Evolutionary conservation across 2,888 invertebrate species (phyloP), one percentile per base, ranked within the genome.

Genomic region (Sphaerophoria taeniata): DNA sequence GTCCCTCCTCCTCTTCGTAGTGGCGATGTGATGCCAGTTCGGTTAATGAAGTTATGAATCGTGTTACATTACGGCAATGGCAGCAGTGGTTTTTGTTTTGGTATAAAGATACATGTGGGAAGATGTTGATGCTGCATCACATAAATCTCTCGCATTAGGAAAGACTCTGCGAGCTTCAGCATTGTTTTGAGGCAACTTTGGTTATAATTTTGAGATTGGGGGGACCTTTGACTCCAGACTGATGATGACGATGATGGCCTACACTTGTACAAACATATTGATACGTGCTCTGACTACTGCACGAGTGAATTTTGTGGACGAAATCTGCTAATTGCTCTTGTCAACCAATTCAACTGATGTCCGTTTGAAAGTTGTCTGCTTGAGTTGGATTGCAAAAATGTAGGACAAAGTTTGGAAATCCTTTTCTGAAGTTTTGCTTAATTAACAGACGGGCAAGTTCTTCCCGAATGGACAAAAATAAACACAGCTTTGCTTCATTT

Each of bases 21-120:
- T 9, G 9, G 4, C 53, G 4, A 7, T n/a, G 14, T 47, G 24
- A n/a, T n/a, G n/a, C 36, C 60, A 60, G 53, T 39, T 51, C 60
- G 79, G 55, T 60, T 84, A 84, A 84, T 84, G 84, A 79, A 84
- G 84, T 84, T 84, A 84, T 84, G 84, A 84, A 84, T 84, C 79
- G 83, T 75, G 83, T 63, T 65, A 63, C 61, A 65, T 39, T 55
- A 43, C 43, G 24, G 34, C 67, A 71, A 33, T 31, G 47, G 36
- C 24, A 24, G 24, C 24, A 24, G 24, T 2, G 24, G 24, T 24
- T 24, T 1, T 24, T 24, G 24, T 24, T 24, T 34, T 49, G 39
- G 24, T 39, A 39, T 16, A 53, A 53, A 67, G 67, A 67, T 65
- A 65, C 84, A 84, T 79, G 84, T 84, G 84, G 84, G 84, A 84